Percentiles rank a stretch among this genome's conserved stretches.
These are phyloP conservation scores for Apantesis nais DNA, from an alignment of 2,888 invertebrate genomes.

Conservation along the genomic window DNA sequence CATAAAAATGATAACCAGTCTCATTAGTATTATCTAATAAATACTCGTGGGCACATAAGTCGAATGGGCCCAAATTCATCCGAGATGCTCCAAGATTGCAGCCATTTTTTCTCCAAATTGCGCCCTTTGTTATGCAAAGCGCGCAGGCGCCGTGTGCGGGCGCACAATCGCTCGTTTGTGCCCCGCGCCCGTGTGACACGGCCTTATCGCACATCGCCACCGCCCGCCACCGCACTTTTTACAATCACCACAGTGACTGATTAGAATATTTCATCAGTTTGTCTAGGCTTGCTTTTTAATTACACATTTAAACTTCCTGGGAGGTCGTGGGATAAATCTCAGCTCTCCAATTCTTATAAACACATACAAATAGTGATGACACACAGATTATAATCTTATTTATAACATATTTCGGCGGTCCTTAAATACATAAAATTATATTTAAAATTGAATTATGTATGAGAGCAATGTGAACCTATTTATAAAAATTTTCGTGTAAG, in stretches of 20 bases:
- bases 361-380: slow-evolving; percentile 26
- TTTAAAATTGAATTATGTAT: slow-evolving; percentile 1
- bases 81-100: slow-evolving; percentile 76
- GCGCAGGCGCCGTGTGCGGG: slow-evolving; percentile 83
- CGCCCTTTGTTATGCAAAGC: slow-evolving; percentile 85
- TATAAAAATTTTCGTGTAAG: neutral
- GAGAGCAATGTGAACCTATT: neutral
- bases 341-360: slow-evolving; percentile 25
- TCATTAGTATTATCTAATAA: slow-evolving; percentile 29
- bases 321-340: slow-evolving; percentile 57
- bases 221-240: slow-evolving; percentile 69
- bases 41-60: slow-evolving; percentile 59
- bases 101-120: slow-evolving; percentile 85
- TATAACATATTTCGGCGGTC: slow-evolving; percentile 20
- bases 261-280: slow-evolving; percentile 82
- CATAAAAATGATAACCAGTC: slow-evolving; percentile 11
- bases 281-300: slow-evolving; percentile 68
- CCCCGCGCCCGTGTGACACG: slow-evolving; percentile 72
- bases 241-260: slow-evolving; percentile 78
- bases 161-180: slow-evolving; percentile 75
- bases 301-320: slow-evolving; percentile 59
- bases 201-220: slow-evolving; percentile 73
- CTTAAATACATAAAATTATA: neutral
- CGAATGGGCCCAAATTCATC: slow-evolving; percentile 58
- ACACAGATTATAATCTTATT: slow-evolving; percentile 40